Evolutionary conservation across 2,797 vertebrate species (phyloP), one percentile per base, ranked within the genome.

Genomic region (Scolopax rusticola): DNA sequence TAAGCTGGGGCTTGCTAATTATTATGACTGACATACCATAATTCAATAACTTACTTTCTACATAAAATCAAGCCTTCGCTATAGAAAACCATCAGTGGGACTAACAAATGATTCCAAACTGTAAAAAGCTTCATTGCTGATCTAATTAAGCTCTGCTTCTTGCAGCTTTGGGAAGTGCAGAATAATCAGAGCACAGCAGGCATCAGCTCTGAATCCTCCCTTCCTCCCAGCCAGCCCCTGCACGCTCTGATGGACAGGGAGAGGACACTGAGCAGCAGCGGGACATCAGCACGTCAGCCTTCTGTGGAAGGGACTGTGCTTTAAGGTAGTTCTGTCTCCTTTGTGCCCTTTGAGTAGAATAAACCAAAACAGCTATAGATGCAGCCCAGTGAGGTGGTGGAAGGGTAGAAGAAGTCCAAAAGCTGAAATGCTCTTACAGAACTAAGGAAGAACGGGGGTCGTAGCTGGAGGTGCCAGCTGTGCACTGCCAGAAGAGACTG

Each of bases 71-170:
- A 24, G 76, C 25, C 61, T 89, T 74, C 12, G 3, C 84, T 15
- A 3, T 9, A 69, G 50, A 78, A 65, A 92, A 51, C 51, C 67
- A 65, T 86, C 59, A 63, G 33, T 32, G 65, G 69, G 84, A 70
- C 80, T 63, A 73, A 87, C 76, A 87, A 81, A 81, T 9, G 16
- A 75, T 51, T 91, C 74, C 83, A 84, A 80, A 27, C 61, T 13
- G 90, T 65, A 60, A 85, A 77, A 91, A 85, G 84, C 81, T 91
- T 69, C 84, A 76, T 84, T 88, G 91, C 82, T 93, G 91, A 69
- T 93, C 76, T 88, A 94, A 94, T 88, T 93, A 67, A 0, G 12
- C 81, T 69, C 47, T 89, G 75, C 36, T 48, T 65, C 91, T 95
- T 3, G 0, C 61, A 56, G 84, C 84, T 87, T 51, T 82, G 86